A percentile compares a stretch with the other conserved stretches of the same genome.
These are phyloP conservation scores for Phortica okadai DNA, from an alignment of 2,888 invertebrate genomes.

Conservation along the genomic window DNA sequence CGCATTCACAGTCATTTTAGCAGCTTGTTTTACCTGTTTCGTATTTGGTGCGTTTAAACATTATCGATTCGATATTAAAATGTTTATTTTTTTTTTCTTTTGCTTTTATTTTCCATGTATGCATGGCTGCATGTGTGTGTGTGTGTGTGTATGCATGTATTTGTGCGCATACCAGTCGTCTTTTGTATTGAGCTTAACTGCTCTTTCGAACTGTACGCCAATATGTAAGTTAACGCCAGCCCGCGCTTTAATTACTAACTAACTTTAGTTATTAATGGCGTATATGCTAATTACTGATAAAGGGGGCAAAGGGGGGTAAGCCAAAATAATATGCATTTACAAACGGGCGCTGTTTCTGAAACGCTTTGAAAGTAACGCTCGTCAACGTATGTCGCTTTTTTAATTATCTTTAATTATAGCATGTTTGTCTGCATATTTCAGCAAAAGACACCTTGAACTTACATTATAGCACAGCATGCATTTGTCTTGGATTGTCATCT, in stretches of 20 bases:
- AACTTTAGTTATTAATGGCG: neutral
- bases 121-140: neutral
- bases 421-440: constrained; percentile 13
- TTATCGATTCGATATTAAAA: constrained; percentile 21
- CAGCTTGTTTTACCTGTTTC: constrained; percentile 67
- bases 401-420: constrained; percentile 22
- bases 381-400: neutral
- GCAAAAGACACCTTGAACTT: constrained; percentile 12
- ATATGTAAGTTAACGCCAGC: neutral
- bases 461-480: neutral
- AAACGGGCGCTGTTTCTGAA: neutral
- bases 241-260: constrained; percentile 2
- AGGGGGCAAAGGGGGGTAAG: neutral
- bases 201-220: neutral
- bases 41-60: neutral
- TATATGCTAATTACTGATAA: neutral
- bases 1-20: constrained; percentile 47
- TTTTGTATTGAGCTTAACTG: neutral
- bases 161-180: neutral
- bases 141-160: neutral
- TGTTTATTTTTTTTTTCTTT: constrained; percentile 10
- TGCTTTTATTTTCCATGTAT: neutral
- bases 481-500: neutral
- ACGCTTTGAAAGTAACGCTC: too few relatives aligned
- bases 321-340: neutral